A percentile compares a stretch with the other conserved stretches of the same genome.
These are phyloP conservation scores for Eubucco bourcierii DNA, from an alignment of 2,113 vertebrate species.

Conservation along the genomic window DNA sequence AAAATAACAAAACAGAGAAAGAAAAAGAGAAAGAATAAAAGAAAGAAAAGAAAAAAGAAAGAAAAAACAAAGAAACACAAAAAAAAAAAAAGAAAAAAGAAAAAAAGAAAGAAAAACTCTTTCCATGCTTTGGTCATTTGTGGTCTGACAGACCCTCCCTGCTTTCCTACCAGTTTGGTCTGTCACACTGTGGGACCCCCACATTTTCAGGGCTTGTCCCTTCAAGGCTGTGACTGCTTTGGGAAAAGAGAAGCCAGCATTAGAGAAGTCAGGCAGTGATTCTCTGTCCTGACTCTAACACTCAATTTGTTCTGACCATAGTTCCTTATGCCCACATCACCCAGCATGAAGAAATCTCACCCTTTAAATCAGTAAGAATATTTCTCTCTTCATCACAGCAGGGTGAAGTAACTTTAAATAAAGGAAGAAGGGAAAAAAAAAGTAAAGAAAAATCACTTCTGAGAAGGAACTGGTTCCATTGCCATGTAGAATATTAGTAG, in stretches of 20 bases:
- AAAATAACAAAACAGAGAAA: too few relatives aligned
- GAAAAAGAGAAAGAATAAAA: too few relatives aligned
- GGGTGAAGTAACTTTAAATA: neutral
- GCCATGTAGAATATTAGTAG: neutral
- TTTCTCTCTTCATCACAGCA: neutral
- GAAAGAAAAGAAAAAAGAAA: too few relatives aligned
- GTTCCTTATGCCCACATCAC: accelerated
- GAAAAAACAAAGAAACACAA: neutral
- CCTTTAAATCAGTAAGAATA: neutral
- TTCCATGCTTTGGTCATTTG: slow-evolving; percentile 34
- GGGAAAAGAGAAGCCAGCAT: neutral
- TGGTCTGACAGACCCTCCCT: slow-evolving; percentile 38
- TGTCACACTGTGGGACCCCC: neutral
- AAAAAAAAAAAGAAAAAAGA: too few relatives aligned
- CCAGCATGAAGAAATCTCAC: neutral
- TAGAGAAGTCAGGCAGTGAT: neutral
- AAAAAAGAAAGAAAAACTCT: neutral
- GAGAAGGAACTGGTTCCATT: slow-evolving; percentile 4
- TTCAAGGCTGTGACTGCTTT: neutral
- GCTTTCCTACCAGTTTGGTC: neutral
- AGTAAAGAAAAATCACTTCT: neutral
- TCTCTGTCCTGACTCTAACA: neutral
- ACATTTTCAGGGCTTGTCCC: neutral
- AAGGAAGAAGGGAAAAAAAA: too few relatives aligned
- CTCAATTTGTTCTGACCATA: accelerated